These are phyloP conservation scores for Antennarius maculatus DNA, from an alignment of 2,797 vertebrate genomes.

Conservation along the genomic window DNA sequence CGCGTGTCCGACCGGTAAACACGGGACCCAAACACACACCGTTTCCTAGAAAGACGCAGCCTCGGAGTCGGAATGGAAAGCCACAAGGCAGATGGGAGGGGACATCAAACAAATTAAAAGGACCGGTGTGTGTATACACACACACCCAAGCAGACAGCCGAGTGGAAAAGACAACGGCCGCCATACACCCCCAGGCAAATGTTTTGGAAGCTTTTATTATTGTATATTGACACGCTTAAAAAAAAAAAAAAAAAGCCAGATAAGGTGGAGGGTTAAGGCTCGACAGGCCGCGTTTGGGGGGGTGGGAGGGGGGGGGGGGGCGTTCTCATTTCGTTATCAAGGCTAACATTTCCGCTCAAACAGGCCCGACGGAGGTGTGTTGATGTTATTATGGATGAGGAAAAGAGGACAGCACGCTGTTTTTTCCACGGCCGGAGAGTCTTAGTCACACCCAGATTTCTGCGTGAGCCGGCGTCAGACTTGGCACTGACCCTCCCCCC, in stretches of 20 bases:
- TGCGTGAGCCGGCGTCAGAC: slow-evolving; percentile 57
- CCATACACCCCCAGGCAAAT: slow-evolving; percentile 64
- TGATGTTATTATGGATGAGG: slow-evolving; percentile 62
- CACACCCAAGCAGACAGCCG: slow-evolving; percentile 9
- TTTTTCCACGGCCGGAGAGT: slow-evolving; percentile 55
- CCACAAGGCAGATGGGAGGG: slow-evolving; percentile 67
- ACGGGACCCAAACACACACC: slow-evolving; percentile 67
- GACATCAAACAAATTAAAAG: slow-evolving; percentile 83
- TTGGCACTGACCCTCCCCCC: slow-evolving; percentile 70
- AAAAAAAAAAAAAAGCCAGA: slow-evolving; percentile 7
- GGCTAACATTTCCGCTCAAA: slow-evolving; percentile 58
- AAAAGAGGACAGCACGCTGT: slow-evolving; percentile 37
- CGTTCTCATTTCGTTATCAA: slow-evolving; percentile 62
- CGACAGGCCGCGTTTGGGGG: slow-evolving; percentile 1
- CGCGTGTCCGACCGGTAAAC: slow-evolving; percentile 47
- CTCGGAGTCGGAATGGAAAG: slow-evolving; percentile 72
- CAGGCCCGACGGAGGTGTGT: slow-evolving; percentile 40
- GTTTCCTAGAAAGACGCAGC: slow-evolving; percentile 77
- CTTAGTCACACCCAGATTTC: slow-evolving; percentile 66
- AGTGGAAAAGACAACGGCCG: slow-evolving; percentile 50
- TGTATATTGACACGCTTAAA: slow-evolving; percentile 56
- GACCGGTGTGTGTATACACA: slow-evolving; percentile 68
- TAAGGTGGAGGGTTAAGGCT: slow-evolving; percentile 14
- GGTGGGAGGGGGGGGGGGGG: not conserved
- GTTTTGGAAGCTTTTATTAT: slow-evolving; percentile 74